phyloP scores from a whole-genome alignment of 2,888 invertebrate genomes.

The Cartodere bifasciata region DNA sequence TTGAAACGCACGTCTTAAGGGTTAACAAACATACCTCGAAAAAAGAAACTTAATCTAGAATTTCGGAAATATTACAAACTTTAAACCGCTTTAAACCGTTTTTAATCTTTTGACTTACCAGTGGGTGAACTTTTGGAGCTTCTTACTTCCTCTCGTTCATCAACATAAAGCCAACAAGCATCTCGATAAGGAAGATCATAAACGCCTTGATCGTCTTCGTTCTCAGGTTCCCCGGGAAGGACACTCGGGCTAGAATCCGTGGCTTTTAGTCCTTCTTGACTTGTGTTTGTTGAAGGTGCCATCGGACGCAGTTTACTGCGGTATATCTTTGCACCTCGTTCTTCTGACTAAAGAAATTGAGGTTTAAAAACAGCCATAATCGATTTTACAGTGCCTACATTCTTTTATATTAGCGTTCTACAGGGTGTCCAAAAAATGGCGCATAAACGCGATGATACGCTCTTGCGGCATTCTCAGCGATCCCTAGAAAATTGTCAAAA shows the following conservation, averaged over 20 bases:
- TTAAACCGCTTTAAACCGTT: too few species aligned
- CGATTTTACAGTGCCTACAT: constrained; percentile 3
- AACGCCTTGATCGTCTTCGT: constrained; percentile 57
- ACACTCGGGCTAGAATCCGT: constrained; percentile 57
- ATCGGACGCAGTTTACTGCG: constrained; percentile 41
- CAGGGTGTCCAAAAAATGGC: too few species aligned
- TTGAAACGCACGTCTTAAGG: too few species aligned
- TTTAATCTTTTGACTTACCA: constrained; percentile 16
- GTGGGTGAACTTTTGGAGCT: constrained; percentile 19
- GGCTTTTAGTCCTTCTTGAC: constrained; percentile 49
- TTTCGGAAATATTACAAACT: too few species aligned
- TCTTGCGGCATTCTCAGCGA: too few species aligned
- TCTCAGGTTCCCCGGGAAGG: constrained; percentile 36
- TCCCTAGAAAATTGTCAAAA: too few species aligned
- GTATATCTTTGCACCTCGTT: constrained; percentile 50
- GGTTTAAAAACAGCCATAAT: too few species aligned
- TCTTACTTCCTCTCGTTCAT: constrained; percentile 54
- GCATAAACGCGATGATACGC: too few species aligned
- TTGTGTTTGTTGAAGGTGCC: constrained; percentile 60
- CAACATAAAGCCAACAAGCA: constrained; percentile 63
- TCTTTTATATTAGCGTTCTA: too few species aligned
- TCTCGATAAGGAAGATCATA: constrained; percentile 63
- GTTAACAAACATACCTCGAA: too few species aligned
- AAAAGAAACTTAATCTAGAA: too few species aligned
- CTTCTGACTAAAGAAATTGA: constrained; percentile 51